Evolutionary conservation across 2,113 vertebrate genomes (phyloP).

Genomic region (Embiotoca jacksoni): DNA sequence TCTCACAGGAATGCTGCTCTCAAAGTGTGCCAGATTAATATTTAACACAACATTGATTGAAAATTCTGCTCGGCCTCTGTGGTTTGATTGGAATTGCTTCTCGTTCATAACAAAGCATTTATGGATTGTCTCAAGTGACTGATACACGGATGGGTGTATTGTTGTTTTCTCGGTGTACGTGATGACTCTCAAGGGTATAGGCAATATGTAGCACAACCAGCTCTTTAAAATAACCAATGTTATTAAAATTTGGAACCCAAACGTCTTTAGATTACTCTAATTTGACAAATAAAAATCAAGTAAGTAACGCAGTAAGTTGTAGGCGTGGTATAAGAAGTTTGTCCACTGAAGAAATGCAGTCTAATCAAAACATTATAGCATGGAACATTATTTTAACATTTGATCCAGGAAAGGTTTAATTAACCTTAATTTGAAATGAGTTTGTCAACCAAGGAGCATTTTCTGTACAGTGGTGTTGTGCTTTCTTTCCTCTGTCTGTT

Average conservation of each 20-base stretch:
- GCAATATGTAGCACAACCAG: not conserved
- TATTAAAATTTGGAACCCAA: too few species aligned
- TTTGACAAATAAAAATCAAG: too few species aligned
- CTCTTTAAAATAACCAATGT: too few species aligned
- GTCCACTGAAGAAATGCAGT: too few species aligned
- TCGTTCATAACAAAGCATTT: constrained; percentile 69
- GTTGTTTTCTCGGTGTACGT: constrained; percentile 40
- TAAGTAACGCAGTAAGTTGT: too few species aligned
- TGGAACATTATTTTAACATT: not conserved
- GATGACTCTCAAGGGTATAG: constrained; percentile 33
- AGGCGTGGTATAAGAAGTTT: too few species aligned
- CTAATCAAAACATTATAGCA: too few species aligned
- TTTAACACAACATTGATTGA: constrained; percentile 73
- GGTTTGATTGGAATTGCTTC: constrained; percentile 60
- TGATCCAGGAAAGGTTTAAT: not conserved
- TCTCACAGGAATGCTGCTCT: constrained; percentile 74
- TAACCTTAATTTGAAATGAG: not conserved
- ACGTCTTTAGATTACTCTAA: too few species aligned
- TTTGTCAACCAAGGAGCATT: not conserved
- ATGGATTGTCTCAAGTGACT: constrained; percentile 69
- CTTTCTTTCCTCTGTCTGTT: constrained; percentile 7
- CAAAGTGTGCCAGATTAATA: constrained; percentile 77
- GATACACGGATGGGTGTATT: constrained; percentile 66
- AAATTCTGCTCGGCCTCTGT: constrained; percentile 50
- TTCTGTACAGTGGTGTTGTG: not conserved